Base-by-base conservation (phyloP, 2,888 invertebrate species). In the Gymnosoma rotundatum region DNA sequence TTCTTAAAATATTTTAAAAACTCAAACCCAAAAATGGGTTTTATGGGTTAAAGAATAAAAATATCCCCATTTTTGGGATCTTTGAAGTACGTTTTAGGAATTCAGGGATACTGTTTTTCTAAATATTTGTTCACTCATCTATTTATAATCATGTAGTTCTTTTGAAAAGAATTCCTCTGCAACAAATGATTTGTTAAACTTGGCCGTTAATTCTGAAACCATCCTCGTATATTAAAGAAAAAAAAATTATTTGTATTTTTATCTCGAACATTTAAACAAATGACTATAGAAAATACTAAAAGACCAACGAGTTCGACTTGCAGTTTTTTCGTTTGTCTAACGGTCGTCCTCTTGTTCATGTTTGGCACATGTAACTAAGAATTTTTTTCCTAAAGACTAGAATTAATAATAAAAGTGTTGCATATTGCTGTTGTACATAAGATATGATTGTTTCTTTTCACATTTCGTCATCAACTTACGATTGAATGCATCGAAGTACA, bases 351-450 rank as follows among this genome's bases (percentile, higher is more conserved):
- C 25, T 56, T 21, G 8, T 50, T 12, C 52, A 45, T 56, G 54
- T 14, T 32, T 64, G 54, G 74, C 56, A 64, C 54, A 64, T 54
- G 54, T 32, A 48, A 14, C 48, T 8, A 32, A 32, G 32, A 32
- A 5, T 7, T 32, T 32, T 32, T 32, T 32, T 32, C 8, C 32
- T 72, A 16, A 14, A 12, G 0, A 6, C 42, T 42, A 42, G 42
- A 42, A 75, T 45, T 66, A 58, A 32, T 54, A 36, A 54, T 21
- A 20, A 54, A 54, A 63, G 54, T 72, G 63, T 42, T 72, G 78
- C 52, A 78, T n/a, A 45, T 60, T 42, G 60, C 12, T 42, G 52
- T 32, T 18, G 61, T 54, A 63, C 32, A 16, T 32, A 18, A 48
- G 45, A 54, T 18, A 74, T 8, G 42, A 54, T 21, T 32, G 16